phyloP scores from a whole-genome alignment of 2,888 invertebrate genomes.

The Harpagoxenus sublaevis region DNA sequence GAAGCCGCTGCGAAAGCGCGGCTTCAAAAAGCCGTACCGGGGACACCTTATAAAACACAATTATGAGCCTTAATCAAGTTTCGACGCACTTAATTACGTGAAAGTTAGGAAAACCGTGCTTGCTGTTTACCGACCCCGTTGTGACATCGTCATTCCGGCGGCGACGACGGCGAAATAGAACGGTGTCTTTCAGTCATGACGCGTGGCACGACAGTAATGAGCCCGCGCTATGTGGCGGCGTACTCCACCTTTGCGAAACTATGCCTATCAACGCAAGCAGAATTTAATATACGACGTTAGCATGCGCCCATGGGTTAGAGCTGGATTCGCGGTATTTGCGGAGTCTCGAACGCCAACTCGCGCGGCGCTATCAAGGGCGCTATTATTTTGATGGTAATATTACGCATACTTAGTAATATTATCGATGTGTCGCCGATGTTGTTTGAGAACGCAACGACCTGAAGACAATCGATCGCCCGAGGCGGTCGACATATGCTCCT shows the following conservation, averaged over 20 bases:
- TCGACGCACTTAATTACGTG: conserved; percentile 83
- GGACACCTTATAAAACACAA: conserved; percentile 80
- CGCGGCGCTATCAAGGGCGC: background rate
- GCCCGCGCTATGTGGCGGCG: conserved; percentile 53
- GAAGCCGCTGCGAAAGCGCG: conserved; percentile 49
- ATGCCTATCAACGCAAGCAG: conserved; percentile 63
- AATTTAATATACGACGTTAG: conserved; percentile 48
- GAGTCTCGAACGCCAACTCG: conserved; percentile 31
- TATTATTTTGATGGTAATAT: conserved; percentile 27
- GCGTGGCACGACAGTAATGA: conserved; percentile 63
- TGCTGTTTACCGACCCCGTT: conserved; percentile 58
- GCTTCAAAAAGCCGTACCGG: conserved; percentile 66
- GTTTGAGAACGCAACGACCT: conserved; percentile 5
- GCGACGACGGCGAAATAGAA: conserved; percentile 7
- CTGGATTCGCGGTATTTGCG: conserved; percentile 58
- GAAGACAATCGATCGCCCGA: conserved; percentile 3
- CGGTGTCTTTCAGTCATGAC: conserved; percentile 59
- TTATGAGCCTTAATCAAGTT: conserved; percentile 82
- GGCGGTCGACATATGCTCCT: background rate
- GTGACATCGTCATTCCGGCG: conserved; percentile 60
- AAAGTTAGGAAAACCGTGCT: conserved; percentile 72
- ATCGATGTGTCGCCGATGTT: conserved; percentile 1
- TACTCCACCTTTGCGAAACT: conserved; percentile 46
- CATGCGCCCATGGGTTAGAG: background rate
- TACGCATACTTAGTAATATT: background rate